Base-by-base conservation (phyloP, 2,888 invertebrate species). In the Anaspis maculata region DNA sequence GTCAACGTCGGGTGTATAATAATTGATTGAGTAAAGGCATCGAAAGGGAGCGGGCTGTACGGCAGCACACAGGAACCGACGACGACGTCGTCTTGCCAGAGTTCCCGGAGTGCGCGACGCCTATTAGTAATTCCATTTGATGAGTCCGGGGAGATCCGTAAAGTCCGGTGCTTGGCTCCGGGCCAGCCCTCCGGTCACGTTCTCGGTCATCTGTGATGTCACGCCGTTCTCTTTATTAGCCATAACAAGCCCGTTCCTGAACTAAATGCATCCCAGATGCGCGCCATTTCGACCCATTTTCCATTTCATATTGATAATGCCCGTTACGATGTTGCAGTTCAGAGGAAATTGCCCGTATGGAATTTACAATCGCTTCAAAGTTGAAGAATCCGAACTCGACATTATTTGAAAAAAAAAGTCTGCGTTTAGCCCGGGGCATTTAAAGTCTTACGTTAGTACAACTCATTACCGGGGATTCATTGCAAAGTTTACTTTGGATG, bases 221-320 rank as follows among this genome's bases (percentile, higher is more conserved):
- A 48, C 49, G 44, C 42, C 48, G 51, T 52, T 49, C 55, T 51
- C 56, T 57, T 56, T 58, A 58, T 57, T 57, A 56, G 54, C 56
- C 52, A 54, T 57, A 57, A 57, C 57, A 54, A 56, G 53, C 50
- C 44, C n/a, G 44, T 54, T 50, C 34, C 45, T 38, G 45, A 47
- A 49, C 52, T 51, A 48, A 54, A 54, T 52, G 54, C 54, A 54
- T 54, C 51, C 51, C 52, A 51, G 51, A 54, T 50, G 53, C 45
- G 51, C 38, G 38, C 41, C 32, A 41, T 44, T 38, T 34, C 32
- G 35, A 29, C 36, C 43, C 41, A 37, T 44, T 48, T 45, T 44
- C 48, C 39, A 44, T 49, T 48, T 43, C 44, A 39, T 40, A 44
- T 39, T 45, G 46, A n/a, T n/a, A n/a, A n/a, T n/a, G n/a, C n/a